Conservation (phyloP, 2,888 invertebrate species). For the Dichetophora obliterata region DNA sequence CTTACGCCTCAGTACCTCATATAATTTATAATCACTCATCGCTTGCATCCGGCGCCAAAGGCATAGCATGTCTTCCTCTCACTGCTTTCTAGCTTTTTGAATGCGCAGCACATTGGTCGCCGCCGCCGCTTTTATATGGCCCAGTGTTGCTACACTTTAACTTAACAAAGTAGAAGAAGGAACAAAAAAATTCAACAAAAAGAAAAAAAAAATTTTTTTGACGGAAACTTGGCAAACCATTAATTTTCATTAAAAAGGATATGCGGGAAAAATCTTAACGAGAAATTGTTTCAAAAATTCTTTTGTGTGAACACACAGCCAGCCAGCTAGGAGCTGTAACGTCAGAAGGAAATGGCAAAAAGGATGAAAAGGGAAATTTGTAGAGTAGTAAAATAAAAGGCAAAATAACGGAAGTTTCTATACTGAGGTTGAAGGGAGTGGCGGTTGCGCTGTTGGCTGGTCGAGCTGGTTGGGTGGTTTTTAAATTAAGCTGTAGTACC, state of each 20-base stretch:
- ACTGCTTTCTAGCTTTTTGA: not conserved
- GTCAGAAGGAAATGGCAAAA: no score
- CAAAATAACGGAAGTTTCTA: no score
- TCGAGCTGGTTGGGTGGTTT: no score
- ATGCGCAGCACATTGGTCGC: not conserved
- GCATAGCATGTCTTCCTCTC: not conserved
- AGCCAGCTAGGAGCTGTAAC: no score
- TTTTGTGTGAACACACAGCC: not conserved
- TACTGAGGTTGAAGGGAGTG: no score
- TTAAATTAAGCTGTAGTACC: no score
- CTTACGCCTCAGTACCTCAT: not conserved
- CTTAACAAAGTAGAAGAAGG: not conserved
- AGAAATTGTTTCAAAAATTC: constrained; percentile 31
- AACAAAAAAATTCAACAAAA: not conserved
- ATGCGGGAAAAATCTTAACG: constrained; percentile 35
- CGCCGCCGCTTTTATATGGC: not conserved
- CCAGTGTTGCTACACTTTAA: not conserved
- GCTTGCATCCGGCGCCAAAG: constrained; percentile 19
- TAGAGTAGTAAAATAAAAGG: no score
- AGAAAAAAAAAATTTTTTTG: constrained; percentile 23
- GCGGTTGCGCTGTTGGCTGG: no score
- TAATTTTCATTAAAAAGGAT: constrained; percentile 48
- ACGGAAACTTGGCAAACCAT: constrained; percentile 48
- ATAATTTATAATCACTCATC: constrained; percentile 20
- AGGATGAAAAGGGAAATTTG: no score